These are phyloP conservation scores for Heliconius cydno DNA, from an alignment of 2,888 invertebrate genomes.

Conservation along the genomic window DNA sequence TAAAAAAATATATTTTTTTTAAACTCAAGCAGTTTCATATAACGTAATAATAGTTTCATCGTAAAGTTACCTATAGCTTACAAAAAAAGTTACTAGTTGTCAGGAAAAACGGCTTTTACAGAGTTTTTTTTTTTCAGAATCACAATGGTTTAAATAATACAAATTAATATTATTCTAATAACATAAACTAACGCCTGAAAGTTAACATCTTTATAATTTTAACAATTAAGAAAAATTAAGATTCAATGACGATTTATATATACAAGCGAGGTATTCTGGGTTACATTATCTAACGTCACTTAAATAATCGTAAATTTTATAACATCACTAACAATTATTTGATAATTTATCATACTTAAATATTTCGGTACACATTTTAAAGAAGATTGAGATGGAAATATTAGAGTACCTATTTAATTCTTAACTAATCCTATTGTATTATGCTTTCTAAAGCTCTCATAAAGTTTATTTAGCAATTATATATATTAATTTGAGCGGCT, in stretches of 20 bases:
- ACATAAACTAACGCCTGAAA: background rate
- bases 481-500: background rate
- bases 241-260: constrained; percentile 1
- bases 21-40: no score
- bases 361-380: constrained; percentile 33
- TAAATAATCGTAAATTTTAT: background rate
- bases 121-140: background rate
- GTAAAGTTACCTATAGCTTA: no score
- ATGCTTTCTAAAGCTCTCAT: no score
- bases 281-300: constrained; percentile 20
- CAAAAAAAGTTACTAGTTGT: no score
- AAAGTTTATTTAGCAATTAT: no score
- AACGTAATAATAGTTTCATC: no score
- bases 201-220: background rate
- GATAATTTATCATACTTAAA: constrained; percentile 48
- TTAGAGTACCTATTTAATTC: background rate
- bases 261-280: constrained; percentile 40
- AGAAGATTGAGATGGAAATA: constrained; percentile 22
- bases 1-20: background rate
- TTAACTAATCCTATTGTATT: no score
- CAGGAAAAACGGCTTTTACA: no score
- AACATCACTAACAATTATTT: constrained; percentile 26
- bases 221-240: background rate
- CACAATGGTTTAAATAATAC: constrained; percentile 16
- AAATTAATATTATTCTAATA: background rate